phyloP scores from a whole-genome alignment of 1,140 invertebrate species.

The Caenorhabditis elegans region DNA sequence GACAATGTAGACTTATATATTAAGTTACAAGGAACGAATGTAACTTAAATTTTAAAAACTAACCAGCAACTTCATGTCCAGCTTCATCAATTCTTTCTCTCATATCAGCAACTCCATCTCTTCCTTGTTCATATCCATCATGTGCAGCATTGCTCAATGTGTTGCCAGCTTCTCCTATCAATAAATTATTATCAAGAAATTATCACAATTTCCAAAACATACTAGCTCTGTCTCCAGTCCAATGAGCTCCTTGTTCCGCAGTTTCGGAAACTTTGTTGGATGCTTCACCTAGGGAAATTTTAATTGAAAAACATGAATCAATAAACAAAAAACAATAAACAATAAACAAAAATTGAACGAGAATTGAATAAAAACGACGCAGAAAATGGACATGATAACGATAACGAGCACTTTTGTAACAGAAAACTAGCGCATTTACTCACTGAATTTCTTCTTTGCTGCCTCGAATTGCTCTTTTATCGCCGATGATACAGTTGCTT shows the following conservation, averaged over 20 bases:
- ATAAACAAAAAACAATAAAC: neutral
- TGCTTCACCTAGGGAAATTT: neutral
- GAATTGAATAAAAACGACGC: neutral
- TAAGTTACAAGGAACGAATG: too few relatives aligned
- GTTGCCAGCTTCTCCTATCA: neutral
- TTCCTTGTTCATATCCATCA: neutral
- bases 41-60: too few relatives aligned
- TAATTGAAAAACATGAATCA: neutral
- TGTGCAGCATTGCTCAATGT: neutral
- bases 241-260: slow-evolving; percentile 10
- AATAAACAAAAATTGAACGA: neutral
- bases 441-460: neutral
- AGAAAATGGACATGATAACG: neutral
- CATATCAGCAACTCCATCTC: slow-evolving; percentile 14
- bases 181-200: neutral
- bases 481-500: neutral
- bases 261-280: neutral
- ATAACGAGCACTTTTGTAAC: too few relatives aligned
- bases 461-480: slow-evolving; percentile 16
- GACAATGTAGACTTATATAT: too few relatives aligned
- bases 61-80: neutral
- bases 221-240: neutral
- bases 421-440: neutral
- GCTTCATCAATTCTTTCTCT: neutral
- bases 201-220: neutral